Percentiles rank a stretch among this genome's conserved stretches.
Evolutionary conservation across 2,888 invertebrate genomes (phyloP).

Genomic region (Drosophila nigritarsus): DNA sequence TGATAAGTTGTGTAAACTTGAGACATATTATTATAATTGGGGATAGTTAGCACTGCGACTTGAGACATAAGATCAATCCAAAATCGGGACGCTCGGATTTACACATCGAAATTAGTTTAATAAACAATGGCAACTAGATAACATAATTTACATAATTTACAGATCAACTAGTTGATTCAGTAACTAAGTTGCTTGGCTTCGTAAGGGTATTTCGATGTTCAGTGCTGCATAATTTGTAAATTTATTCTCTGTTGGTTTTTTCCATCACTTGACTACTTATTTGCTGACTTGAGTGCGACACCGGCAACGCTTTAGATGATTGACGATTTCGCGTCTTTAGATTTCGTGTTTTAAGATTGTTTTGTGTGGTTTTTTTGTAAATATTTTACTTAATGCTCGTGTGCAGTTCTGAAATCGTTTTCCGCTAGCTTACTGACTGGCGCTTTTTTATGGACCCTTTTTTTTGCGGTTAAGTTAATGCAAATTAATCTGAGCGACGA

Average conservation of each 20-base stretch:
- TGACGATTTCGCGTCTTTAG: slow-evolving; percentile 44
- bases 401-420: slow-evolving; percentile 18
- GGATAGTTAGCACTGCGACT: no score
- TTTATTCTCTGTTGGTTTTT: not conserved
- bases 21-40: no score
- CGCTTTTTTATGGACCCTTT: slow-evolving; percentile 5
- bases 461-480: slow-evolving; percentile 37
- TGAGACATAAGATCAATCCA: not conserved
- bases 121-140: not conserved
- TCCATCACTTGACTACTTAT: slow-evolving; percentile 11
- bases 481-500: slow-evolving; percentile 43
- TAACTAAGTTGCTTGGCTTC: not conserved
- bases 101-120: not conserved
- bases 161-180: not conserved
- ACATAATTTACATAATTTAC: not conserved
- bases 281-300: slow-evolving; percentile 44
- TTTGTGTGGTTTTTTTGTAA: slow-evolving; percentile 15
- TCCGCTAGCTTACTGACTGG: slow-evolving; percentile 12
- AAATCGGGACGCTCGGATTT: not conserved
- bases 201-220: slow-evolving; percentile 9
- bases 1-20: no score
- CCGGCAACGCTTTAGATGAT: slow-evolving; percentile 31
- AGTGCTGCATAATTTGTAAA: not conserved
- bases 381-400: slow-evolving; percentile 16
- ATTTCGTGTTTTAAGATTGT: slow-evolving; percentile 23